Evolutionary conservation across 2,888 invertebrate genomes (phyloP).

Genomic region (Pyralis farinalis): DNA sequence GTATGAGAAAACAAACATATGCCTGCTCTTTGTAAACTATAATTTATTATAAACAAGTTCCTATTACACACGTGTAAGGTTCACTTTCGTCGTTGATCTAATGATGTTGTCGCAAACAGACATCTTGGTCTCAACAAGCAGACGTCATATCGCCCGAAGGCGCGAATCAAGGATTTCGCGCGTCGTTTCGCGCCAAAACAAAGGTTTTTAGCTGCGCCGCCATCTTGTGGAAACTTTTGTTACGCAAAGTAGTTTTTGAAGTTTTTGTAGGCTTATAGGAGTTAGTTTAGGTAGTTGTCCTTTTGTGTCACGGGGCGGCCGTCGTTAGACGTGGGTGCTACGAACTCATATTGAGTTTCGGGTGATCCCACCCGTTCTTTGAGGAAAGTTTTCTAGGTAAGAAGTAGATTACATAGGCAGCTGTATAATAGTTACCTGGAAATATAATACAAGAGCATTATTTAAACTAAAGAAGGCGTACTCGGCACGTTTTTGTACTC

Average conservation of each 20-base stretch:
- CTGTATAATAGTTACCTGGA: too few relatives aligned
- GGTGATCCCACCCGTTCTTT: not conserved
- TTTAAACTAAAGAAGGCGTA: too few relatives aligned
- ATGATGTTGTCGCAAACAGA: conserved; percentile 1
- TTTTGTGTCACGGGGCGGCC: not conserved
- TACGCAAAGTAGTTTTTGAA: conserved; percentile 22
- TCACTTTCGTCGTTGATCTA: not conserved
- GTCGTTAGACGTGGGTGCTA: not conserved
- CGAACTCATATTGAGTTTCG: conserved; percentile 1
- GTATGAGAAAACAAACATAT: conserved; percentile 25
- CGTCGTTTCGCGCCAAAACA: conserved; percentile 45
- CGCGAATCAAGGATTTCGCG: conserved; percentile 46
- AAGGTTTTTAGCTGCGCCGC: conserved; percentile 24
- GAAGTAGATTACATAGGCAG: too few relatives aligned
- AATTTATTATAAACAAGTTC: not conserved
- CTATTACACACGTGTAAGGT: not conserved
- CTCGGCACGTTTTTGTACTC: too few relatives aligned
- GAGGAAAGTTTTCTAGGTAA: not conserved
- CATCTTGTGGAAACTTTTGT: conserved; percentile 28
- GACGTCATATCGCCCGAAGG: conserved; percentile 40
- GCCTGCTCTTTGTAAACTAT: not conserved
- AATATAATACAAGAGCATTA: too few relatives aligned
- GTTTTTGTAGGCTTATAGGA: conserved; percentile 11
- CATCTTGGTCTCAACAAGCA: conserved; percentile 16
- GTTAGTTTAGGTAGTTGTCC: conserved; percentile 7